Conservation (phyloP, 2,888 invertebrate species). For the Eupithecia exiguata region DNA sequence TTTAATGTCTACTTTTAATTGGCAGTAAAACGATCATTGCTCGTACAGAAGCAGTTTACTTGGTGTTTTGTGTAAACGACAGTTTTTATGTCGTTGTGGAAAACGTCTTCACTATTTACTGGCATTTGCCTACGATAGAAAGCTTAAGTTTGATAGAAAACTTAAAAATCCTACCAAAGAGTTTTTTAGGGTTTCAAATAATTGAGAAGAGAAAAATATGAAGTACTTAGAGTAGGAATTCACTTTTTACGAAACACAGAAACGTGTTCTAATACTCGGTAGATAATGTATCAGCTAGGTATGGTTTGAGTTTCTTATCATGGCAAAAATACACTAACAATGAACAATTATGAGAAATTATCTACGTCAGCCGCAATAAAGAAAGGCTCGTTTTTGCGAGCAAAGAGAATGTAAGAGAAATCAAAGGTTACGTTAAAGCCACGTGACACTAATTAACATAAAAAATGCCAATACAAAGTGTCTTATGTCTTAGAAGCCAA, state of each 20-base stretch:
- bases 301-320: conserved; percentile 30
- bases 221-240: neutral
- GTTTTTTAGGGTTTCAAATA: too few relatives aligned
- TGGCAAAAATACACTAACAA: conserved; percentile 16
- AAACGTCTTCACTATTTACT: neutral
- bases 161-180: too few relatives aligned
- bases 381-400: conserved; percentile 20
- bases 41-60: conserved; percentile 14
- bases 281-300: conserved; percentile 21
- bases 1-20: conserved; percentile 20
- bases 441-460: conserved; percentile 41
- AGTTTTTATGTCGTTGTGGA: neutral
- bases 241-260: neutral
- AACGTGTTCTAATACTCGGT: conserved; percentile 13
- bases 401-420: conserved; percentile 14
- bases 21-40: conserved; percentile 24
- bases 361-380: conserved; percentile 26
- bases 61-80: conserved; percentile 8
- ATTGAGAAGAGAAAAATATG: too few relatives aligned
- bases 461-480: conserved; percentile 45
- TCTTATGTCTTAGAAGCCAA: conserved; percentile 64
- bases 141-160: neutral
- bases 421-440: conserved; percentile 13
- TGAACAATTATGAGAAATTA: conserved; percentile 31
- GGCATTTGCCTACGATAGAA: neutral